phyloP scores from a whole-genome alignment of 2,113 vertebrate genomes.

The Atlantisia rogersi region DNA sequence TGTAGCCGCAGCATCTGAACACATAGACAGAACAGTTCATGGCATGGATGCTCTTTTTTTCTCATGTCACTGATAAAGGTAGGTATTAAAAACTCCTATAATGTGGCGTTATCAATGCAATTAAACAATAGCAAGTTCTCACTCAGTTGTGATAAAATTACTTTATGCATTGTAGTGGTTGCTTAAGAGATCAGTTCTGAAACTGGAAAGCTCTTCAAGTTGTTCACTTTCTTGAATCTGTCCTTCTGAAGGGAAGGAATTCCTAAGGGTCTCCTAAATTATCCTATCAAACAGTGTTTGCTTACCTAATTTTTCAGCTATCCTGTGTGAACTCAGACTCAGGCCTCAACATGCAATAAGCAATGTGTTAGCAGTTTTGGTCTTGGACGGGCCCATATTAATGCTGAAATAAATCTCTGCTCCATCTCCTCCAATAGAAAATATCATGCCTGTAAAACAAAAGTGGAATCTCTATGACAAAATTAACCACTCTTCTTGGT shows the following conservation, averaged over 20 bases:
- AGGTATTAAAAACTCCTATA: neutral
- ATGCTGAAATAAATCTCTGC: neutral
- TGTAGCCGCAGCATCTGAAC: neutral
- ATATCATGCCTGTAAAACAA: neutral
- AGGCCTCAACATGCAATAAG: neutral
- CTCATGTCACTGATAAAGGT: neutral
- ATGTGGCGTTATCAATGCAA: neutral
- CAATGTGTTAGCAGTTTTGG: neutral
- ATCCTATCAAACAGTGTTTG: neutral
- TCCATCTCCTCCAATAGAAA: neutral
- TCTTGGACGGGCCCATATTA: neutral
- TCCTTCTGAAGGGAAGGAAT: neutral
- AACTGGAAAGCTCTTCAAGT: neutral
- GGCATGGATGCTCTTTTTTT: neutral
- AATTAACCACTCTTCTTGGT: neutral
- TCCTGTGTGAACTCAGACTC: neutral
- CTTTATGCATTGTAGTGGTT: neutral
- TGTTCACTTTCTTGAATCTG: neutral
- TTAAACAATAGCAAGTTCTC: neutral
- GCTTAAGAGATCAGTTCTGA: conserved; percentile 5
- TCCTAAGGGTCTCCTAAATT: neutral
- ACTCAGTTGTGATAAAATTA: neutral
- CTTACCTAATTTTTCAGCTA: neutral
- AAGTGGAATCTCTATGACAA: neutral
- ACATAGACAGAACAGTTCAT: neutral